phyloP scores from a whole-genome alignment of 2,113 vertebrate genomes.

The Raja brachyura region DNA sequence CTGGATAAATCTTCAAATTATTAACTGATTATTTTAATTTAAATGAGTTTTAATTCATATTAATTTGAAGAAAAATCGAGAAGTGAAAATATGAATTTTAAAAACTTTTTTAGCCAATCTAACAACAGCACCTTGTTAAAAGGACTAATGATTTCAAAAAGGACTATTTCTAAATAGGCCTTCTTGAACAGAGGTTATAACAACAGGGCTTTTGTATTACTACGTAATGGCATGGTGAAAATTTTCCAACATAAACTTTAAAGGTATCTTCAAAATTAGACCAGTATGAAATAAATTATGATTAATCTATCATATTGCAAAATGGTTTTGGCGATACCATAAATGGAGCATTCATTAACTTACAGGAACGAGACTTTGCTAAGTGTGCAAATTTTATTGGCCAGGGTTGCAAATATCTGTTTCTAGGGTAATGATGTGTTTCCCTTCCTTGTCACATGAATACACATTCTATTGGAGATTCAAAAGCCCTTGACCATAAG shows the following conservation, averaged over 20 bases:
- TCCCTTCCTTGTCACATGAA: conserved; percentile 21
- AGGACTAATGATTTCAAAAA: conserved; percentile 8
- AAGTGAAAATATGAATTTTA: neutral
- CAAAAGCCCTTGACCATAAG: neutral
- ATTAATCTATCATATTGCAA: neutral
- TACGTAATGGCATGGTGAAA: neutral
- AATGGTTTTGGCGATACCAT: neutral
- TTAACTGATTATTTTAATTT: neutral
- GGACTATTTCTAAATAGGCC: neutral
- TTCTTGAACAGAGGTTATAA: neutral
- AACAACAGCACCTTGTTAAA: neutral
- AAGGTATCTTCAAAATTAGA: neutral
- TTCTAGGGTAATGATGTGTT: conserved; percentile 31
- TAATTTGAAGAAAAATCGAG: neutral
- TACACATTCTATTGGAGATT: neutral
- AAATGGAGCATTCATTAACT: conserved; percentile 30
- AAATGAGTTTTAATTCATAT: neutral
- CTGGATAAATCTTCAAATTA: neutral
- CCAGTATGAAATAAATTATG: neutral
- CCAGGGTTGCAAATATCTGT: neutral
- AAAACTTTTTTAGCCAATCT: conserved; percentile 7
- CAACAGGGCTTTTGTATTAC: neutral
- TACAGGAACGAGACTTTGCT: neutral
- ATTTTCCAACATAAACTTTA: neutral
- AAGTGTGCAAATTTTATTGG: neutral